Percentiles rank a stretch among this genome's conserved stretches.
Conservation (phyloP, 30 jellyfish, hydroid and myxozoan species). For the Cassiopea andromeda region DNA sequence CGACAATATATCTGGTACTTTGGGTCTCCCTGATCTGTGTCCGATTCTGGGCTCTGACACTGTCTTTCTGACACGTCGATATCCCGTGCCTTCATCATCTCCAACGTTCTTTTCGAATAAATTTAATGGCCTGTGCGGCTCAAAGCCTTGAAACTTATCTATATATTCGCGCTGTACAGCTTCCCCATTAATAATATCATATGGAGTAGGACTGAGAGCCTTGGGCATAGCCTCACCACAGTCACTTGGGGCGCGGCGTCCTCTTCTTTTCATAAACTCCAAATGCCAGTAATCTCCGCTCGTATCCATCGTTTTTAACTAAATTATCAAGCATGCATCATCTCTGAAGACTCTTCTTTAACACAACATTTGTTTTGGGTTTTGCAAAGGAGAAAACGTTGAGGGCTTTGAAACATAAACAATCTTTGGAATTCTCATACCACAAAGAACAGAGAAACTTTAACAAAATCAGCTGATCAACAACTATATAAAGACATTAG, state of each 20-base stretch:
- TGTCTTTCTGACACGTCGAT: conserved; percentile 41
- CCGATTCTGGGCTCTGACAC: conserved; percentile 44
- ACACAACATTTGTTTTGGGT: background rate
- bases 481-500: background rate
- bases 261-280: conserved; percentile 65
- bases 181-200: conserved; percentile 63
- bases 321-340: background rate
- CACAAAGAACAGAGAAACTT: conserved; percentile 17
- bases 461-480: background rate
- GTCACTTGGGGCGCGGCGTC: conserved; percentile 61
- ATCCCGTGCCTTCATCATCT: conserved; percentile 12
- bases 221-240: conserved; percentile 40
- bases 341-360: background rate
- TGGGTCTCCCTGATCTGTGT: conserved; percentile 51
- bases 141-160: conserved; percentile 42
- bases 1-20: conserved; percentile 58
- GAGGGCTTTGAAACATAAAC: background rate
- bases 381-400: conserved; percentile 8
- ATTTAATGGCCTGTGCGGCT: conserved; percentile 53
- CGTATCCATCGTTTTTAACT: conserved; percentile 30
- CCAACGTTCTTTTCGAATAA: conserved; percentile 23
- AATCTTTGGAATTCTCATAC: conserved; percentile 34
- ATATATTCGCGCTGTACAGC: background rate
- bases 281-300: conserved; percentile 56
- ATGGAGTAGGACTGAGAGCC: conserved; percentile 34